phyloP scores from a whole-genome alignment of 2,113 vertebrate genomes.

The Tor tambroides region DNA sequence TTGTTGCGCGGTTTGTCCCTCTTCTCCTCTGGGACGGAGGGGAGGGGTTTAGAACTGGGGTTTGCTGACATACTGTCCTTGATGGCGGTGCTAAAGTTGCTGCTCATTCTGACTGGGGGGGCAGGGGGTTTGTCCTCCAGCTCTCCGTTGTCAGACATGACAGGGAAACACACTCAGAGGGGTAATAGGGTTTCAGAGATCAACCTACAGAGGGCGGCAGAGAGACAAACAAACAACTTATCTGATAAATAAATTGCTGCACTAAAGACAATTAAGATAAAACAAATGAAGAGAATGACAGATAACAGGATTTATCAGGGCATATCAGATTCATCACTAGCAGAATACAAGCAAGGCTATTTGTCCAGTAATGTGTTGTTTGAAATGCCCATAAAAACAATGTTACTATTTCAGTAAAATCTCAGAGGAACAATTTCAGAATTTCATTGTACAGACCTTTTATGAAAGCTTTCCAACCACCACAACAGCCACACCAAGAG shows the following conservation, averaged over 20 bases:
- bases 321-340: background rate
- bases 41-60: constrained; percentile 91
- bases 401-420: background rate
- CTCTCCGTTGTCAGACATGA: constrained; percentile 90
- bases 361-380: background rate
- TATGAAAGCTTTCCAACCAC: constrained; percentile 14
- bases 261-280: background rate
- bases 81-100: constrained; percentile 78
- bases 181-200: constrained; percentile 57
- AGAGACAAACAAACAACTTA: constrained; percentile 26
- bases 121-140: constrained; percentile 96
- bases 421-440: background rate
- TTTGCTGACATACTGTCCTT: constrained; percentile 89
- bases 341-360: background rate
- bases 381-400: background rate
- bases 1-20: constrained; percentile 85
- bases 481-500: constrained; percentile 19
- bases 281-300: background rate
- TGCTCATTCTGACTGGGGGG: constrained; percentile 97
- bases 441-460: constrained; percentile 7
- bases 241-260: background rate
- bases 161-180: constrained; percentile 55
- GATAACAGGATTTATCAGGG: background rate
- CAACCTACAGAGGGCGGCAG: constrained; percentile 50
- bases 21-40: constrained; percentile 93